Conservation (phyloP, 2,113 vertebrate genomes). For the Microcebus jonahi region DNA sequence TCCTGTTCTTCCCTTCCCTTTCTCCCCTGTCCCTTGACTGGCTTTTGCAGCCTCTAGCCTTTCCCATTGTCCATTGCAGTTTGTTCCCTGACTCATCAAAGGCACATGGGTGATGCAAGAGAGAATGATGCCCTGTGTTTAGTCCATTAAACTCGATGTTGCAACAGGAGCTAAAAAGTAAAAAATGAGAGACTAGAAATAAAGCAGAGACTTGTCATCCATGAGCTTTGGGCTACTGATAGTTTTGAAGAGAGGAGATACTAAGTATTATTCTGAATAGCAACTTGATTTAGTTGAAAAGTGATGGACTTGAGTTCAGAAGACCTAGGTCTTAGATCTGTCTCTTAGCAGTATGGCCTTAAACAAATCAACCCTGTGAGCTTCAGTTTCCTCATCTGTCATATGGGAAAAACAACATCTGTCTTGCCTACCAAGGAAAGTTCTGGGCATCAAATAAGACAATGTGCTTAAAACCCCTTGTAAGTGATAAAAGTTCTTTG, state of each 20-base stretch:
- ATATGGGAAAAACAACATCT: neutral
- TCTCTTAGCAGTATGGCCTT: neutral
- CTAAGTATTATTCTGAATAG: neutral
- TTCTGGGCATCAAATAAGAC: neutral
- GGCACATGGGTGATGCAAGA: neutral
- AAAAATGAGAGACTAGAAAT: neutral
- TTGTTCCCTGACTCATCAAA: neutral
- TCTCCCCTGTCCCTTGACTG: neutral
- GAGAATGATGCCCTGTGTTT: neutral
- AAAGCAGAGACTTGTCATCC: constrained; percentile 13
- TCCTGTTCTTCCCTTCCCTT: neutral
- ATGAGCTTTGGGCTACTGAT: neutral
- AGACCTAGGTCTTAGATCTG: neutral
- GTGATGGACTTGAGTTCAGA: neutral
- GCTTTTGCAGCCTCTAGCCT: neutral
- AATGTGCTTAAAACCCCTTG: neutral
- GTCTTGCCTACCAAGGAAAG: neutral
- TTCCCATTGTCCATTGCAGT: neutral
- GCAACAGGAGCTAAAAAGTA: neutral
- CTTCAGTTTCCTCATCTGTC: neutral
- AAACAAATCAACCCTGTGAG: neutral
- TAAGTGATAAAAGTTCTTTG: constrained; percentile 5
- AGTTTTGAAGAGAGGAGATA: neutral
- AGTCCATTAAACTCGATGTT: neutral
- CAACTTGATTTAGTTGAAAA: neutral